phyloP scores from a whole-genome alignment of 2,888 invertebrate species.

The Oligia fasciuncula region DNA sequence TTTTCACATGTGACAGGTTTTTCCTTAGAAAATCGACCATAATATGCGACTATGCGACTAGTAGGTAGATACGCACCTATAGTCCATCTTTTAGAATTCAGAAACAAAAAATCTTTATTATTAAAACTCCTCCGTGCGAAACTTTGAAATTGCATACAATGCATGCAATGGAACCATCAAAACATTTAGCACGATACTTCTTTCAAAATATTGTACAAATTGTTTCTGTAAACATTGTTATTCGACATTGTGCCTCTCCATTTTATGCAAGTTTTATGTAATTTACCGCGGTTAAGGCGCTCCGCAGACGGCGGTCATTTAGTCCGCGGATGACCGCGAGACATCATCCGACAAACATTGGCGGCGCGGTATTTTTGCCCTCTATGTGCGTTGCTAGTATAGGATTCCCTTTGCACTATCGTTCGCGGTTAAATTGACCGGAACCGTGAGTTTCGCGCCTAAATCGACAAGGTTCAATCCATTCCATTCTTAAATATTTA shows the following conservation, averaged over 20 bases:
- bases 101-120: not conserved
- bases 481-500: slow-evolving; percentile 17
- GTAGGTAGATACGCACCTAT: no score
- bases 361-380: no score
- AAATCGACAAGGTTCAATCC: slow-evolving; percentile 32
- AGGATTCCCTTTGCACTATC: no score
- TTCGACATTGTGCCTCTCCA: slow-evolving; percentile 44
- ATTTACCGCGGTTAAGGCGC: slow-evolving; percentile 7
- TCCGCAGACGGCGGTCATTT: no score
- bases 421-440: no score
- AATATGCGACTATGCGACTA: not conserved
- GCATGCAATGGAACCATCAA: not conserved
- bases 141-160: not conserved
- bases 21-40: not conserved
- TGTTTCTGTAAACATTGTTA: slow-evolving; percentile 27
- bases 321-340: no score
- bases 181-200: slow-evolving; percentile 4
- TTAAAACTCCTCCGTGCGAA: not conserved
- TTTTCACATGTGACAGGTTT: not conserved
- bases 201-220: slow-evolving; percentile 27
- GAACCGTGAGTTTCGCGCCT: no score
- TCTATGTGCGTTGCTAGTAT: no score
- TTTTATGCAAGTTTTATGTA: slow-evolving; percentile 25
- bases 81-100: not conserved
- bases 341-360: no score